phyloP scores from a whole-genome alignment of 23 tunicate species.

The Botrylloides violaceus region DNA sequence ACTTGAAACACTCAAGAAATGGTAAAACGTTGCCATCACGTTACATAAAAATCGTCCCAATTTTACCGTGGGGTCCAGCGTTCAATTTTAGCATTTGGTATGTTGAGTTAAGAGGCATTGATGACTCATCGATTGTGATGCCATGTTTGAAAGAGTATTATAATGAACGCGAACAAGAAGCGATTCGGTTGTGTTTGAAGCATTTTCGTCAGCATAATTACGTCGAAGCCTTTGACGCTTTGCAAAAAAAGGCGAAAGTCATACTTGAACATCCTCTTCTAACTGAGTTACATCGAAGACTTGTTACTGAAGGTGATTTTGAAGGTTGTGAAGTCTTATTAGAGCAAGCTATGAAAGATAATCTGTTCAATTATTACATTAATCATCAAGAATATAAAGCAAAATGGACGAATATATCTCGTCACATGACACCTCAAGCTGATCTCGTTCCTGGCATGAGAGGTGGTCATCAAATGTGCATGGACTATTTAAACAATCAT shows the following conservation, averaged over 20 bases:
- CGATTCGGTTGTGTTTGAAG: slow-evolving; percentile 58
- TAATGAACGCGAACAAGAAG: slow-evolving; percentile 52
- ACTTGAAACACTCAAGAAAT: slow-evolving; percentile 38
- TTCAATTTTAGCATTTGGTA: slow-evolving; percentile 89
- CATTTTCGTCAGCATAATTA: slow-evolving; percentile 84
- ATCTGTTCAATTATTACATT: slow-evolving; percentile 44
- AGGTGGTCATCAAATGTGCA: slow-evolving; percentile 91
- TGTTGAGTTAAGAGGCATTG: slow-evolving; percentile 47
- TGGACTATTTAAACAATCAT: slow-evolving; percentile 50
- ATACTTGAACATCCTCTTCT: slow-evolving; percentile 49
- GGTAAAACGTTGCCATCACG: slow-evolving; percentile 53
- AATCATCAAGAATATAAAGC: slow-evolving; percentile 51
- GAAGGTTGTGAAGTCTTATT: slow-evolving; percentile 45
- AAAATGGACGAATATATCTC: slow-evolving; percentile 32
- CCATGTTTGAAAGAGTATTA: slow-evolving; percentile 58
- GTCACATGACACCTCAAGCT: not conserved
- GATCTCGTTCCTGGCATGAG: slow-evolving; percentile 55
- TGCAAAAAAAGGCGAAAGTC: slow-evolving; percentile 58
- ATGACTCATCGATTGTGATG: slow-evolving; percentile 29
- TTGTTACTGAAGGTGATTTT: slow-evolving; percentile 61
- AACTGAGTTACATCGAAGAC: slow-evolving; percentile 39
- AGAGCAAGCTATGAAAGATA: slow-evolving; percentile 56
- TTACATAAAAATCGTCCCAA: slow-evolving; percentile 69
- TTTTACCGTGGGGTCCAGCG: slow-evolving; percentile 83
- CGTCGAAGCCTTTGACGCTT: slow-evolving; percentile 58